A percentile compares a stretch with the other conserved stretches of the same genome.
These are phyloP conservation scores for Hypomesus transpacificus DNA, from an alignment of 2,113 vertebrate species.

Conservation along the genomic window DNA sequence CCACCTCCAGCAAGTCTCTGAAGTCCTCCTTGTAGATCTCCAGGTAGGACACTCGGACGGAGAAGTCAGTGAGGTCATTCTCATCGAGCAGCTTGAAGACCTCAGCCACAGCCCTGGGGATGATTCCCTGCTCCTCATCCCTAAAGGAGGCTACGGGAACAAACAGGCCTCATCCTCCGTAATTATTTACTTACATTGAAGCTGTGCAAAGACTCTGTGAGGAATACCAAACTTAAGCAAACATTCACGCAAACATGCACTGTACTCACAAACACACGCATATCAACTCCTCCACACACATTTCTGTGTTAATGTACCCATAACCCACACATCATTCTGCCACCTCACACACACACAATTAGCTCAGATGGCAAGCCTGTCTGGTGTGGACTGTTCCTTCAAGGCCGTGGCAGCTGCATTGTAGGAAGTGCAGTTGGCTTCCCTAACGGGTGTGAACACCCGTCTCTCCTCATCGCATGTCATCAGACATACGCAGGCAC, in stretches of 20 bases:
- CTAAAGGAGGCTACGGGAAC: slow-evolving; percentile 79
- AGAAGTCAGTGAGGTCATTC: slow-evolving; percentile 88
- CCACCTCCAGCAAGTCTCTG: slow-evolving; percentile 90
- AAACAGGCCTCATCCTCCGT: background rate
- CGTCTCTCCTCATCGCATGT: background rate
- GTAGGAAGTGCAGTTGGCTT: slow-evolving; percentile 55
- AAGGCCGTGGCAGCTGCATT: slow-evolving; percentile 38
- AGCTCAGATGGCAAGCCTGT: slow-evolving; percentile 43
- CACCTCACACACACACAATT: slow-evolving; percentile 34
- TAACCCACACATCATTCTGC: background rate
- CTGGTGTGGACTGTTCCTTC: slow-evolving; percentile 16
- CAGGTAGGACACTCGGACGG: slow-evolving; percentile 89
- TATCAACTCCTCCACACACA: background rate
- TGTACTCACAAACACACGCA: background rate
- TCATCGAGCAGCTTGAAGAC: slow-evolving; percentile 94
- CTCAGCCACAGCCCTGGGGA: slow-evolving; percentile 90
- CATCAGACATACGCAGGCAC: background rate
- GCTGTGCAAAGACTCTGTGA: background rate
- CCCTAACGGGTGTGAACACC: slow-evolving; percentile 32
- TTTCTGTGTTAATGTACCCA: slow-evolving; percentile 13
- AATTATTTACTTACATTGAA: background rate
- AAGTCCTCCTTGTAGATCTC: slow-evolving; percentile 98
- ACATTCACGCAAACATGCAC: background rate
- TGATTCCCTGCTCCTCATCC: slow-evolving; percentile 93
- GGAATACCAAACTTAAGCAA: background rate